Evolutionary conservation across 2,113 vertebrate genomes (phyloP).

Genomic region (Numenius arquata): DNA sequence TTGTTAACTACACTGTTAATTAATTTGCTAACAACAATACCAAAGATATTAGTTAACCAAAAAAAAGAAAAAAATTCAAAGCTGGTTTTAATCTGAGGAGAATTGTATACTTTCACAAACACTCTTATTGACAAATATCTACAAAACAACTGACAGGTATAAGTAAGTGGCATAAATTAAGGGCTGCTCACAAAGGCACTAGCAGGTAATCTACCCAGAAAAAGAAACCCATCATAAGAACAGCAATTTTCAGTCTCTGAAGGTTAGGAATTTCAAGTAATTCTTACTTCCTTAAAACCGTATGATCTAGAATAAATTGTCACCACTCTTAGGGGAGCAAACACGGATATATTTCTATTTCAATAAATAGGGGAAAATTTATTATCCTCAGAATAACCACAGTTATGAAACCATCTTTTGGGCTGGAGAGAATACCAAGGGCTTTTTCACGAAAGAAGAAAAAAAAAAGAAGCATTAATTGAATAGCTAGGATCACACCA

Average conservation of each 20-base stretch:
- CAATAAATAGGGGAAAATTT: neutral
- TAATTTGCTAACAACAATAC: neutral
- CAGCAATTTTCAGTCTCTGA: neutral
- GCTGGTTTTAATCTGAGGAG: neutral
- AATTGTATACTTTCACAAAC: neutral
- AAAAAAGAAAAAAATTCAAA: neutral
- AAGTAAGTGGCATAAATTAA: neutral
- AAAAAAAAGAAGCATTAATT: neutral
- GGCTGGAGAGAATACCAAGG: neutral
- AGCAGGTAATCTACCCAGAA: neutral
- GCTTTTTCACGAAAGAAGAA: neutral
- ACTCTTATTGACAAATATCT: neutral
- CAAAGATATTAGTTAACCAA: neutral
- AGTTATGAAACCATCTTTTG: neutral
- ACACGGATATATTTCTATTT: neutral
- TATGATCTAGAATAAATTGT: neutral
- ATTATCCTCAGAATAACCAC: neutral
- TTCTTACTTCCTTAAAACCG: neutral
- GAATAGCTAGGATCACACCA: neutral
- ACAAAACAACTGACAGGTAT: neutral
- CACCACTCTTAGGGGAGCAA: neutral
- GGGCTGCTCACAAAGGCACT: neutral
- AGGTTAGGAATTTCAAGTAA: neutral
- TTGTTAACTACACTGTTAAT: neutral
- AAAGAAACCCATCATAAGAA: neutral